Base-by-base conservation (phyloP, 2,113 vertebrate genomes). In the Steatornis caripensis region DNA sequence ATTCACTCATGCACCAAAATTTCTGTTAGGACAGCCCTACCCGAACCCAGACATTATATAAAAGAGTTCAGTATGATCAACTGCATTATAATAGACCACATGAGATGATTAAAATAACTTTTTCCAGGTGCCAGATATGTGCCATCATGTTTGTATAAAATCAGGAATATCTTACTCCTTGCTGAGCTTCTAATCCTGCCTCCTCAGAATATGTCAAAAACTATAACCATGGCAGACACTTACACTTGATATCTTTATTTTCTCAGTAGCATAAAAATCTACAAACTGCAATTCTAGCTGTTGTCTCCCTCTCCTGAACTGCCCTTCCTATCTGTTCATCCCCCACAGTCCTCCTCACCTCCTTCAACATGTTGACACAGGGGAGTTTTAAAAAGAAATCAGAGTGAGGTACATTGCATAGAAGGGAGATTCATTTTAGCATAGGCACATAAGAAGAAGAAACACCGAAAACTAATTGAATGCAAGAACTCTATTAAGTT, bases 271-370 rank as follows among this genome's bases (percentile, higher is more conserved):
- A 95, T 30, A 49, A 66, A 80, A 74, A 89, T 41, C 75, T 51
- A 88, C 29, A 54, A 93, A 83, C 72, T 88, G 71, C 46, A 92
- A 55, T 60, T 94, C 58, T 85, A 30, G 48, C 6, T 64, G 55
- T 46, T 93, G 79, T 76, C 95, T 94, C 78, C 57, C 61, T 96
- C 84, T 90, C 90, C 95, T 83, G 82, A 93, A 72, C 79, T 94
- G 93, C 92, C 95, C 95, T 95, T 95, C 81, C 71, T 64, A 90
- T 83, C 82, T 36, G 2, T 66, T 93, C 87, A 70, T 87, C 87
- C 93, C 81, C 95, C 93, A 91, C 91, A 95, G 89, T 95, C 87
- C 84, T 96, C 94, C 91, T 97, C 96, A 97, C 96, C 84, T 96
- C 91, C 95, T 83, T 72, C 94, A 95, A 60, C 58, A 85, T 19